These are phyloP conservation scores for Quadriops clusia DNA, from an alignment of 2,888 invertebrate species.

Conservation along the genomic window DNA sequence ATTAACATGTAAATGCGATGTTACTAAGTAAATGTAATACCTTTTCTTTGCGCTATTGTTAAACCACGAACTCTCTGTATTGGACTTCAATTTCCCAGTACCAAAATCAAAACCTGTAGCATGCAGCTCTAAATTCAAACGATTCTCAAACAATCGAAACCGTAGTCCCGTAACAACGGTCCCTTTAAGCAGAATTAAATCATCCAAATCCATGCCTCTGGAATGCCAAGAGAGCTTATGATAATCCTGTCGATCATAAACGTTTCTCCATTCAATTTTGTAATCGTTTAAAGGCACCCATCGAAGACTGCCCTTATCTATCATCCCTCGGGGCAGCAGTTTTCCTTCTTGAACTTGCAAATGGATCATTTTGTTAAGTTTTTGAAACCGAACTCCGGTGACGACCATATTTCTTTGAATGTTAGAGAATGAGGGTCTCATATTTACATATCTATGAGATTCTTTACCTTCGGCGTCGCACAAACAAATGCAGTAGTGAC, in stretches of 20 bases:
- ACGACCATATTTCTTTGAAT: constrained; percentile 42
- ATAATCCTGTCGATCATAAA: constrained; percentile 35
- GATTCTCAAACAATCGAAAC: constrained; percentile 18
- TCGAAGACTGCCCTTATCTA: constrained; percentile 27
- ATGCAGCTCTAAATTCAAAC: constrained; percentile 41
- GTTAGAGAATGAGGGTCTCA: constrained; percentile 47
- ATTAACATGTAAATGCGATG: no score
- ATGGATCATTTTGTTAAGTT: constrained; percentile 39
- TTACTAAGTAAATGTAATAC: no score
- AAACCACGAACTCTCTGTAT: background rate
- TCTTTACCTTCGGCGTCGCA: constrained; percentile 56
- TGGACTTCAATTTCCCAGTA: constrained; percentile 33
- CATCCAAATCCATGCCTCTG: constrained; percentile 41
- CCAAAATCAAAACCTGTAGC: constrained; percentile 40
- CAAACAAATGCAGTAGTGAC: constrained; percentile 68
- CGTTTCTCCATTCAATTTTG: constrained; percentile 23
- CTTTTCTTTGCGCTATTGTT: no score
- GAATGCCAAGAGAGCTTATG: constrained; percentile 39
- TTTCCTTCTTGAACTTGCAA: constrained; percentile 39
- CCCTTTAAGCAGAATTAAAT: constrained; percentile 33
- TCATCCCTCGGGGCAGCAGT: constrained; percentile 30
- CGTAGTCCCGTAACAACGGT: constrained; percentile 39
- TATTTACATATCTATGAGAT: constrained; percentile 66
- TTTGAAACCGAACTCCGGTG: constrained; percentile 38
- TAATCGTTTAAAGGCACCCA: constrained; percentile 38